Percentiles rank a stretch among this genome's conserved stretches.
Evolutionary conservation across 2,888 invertebrate genomes (phyloP).

Genomic region (Drosophila subquinaria): DNA sequence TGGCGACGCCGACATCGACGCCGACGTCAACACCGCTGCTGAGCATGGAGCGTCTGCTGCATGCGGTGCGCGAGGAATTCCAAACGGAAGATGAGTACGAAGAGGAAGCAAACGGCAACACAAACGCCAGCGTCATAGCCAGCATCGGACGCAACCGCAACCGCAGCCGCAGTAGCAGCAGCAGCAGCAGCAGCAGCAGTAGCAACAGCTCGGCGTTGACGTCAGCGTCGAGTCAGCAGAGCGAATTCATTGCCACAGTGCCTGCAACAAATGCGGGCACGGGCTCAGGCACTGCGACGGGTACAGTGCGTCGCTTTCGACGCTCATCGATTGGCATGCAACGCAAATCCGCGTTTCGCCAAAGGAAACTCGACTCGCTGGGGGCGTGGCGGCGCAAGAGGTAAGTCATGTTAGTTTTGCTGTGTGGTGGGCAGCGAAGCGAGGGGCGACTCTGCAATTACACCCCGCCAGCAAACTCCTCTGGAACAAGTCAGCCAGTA

Average conservation of each 20-base stretch:
- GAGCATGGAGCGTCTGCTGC: constrained; percentile 78
- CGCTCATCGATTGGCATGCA: constrained; percentile 84
- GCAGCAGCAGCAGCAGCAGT: constrained; percentile 27
- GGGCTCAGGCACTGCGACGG: constrained; percentile 9
- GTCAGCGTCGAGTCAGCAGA: constrained; percentile 32
- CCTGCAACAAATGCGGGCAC: constrained; percentile 2
- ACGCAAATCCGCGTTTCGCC: constrained; percentile 84
- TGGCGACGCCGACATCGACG: constrained; percentile 42
- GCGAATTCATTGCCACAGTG: constrained; percentile 28
- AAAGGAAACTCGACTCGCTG: constrained; percentile 84
- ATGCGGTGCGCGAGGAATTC: constrained; percentile 78
- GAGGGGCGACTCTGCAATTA: not conserved
- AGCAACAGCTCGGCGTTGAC: constrained; percentile 21
- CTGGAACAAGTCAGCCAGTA: not conserved
- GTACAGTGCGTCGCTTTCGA: constrained; percentile 72
- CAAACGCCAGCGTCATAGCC: constrained; percentile 24
- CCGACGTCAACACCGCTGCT: constrained; percentile 55
- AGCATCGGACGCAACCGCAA: constrained; percentile 23
- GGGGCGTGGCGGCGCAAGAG: constrained; percentile 82
- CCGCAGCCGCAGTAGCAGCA: constrained; percentile 19
- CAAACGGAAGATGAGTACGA: constrained; percentile 71
- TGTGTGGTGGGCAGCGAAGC: not conserved
- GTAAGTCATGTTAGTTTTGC: constrained; percentile 68
- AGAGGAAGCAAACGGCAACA: constrained; percentile 11
- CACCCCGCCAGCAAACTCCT: not conserved